These are phyloP conservation scores for Acheta domesticus DNA, from an alignment of 2,888 invertebrate species.

Conservation along the genomic window DNA sequence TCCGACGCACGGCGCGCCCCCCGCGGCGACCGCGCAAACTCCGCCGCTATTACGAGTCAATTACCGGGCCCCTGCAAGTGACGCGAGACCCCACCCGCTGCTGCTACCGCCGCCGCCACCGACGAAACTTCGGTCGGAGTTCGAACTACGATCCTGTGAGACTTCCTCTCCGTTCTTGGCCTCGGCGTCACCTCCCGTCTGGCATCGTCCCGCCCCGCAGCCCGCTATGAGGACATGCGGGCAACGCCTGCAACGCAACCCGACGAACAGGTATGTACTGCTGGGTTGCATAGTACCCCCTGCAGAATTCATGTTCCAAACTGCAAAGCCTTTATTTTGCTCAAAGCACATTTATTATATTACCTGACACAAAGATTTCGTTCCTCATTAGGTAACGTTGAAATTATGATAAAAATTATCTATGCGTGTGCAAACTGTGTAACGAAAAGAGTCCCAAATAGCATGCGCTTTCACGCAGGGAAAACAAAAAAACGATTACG, in stretches of 20 bases:
- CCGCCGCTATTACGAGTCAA: slow-evolving; percentile 18
- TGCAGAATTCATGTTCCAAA: no score
- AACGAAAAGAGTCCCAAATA: no score
- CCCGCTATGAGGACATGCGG: neutral
- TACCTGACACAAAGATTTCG: no score
- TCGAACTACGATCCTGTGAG: neutral
- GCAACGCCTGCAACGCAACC: neutral
- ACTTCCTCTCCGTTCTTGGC: neutral
- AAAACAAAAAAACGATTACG: no score
- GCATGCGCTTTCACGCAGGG: no score
- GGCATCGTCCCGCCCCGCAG: neutral
- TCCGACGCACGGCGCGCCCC: neutral
- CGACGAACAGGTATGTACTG: no score
- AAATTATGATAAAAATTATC: no score
- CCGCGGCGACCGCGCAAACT: neutral
- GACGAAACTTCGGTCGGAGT: slow-evolving; percentile 2
- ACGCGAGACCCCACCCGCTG: neutral
- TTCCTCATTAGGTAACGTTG: no score
- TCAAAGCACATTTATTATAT: no score
- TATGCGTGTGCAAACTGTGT: no score
- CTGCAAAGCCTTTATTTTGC: no score
- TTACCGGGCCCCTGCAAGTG: neutral
- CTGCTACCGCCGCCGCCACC: neutral
- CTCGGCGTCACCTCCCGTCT: neutral
- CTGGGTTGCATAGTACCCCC: no score